Conservation (phyloP, 2,888 invertebrate genomes). For the Cyaniris semiargus region DNA sequence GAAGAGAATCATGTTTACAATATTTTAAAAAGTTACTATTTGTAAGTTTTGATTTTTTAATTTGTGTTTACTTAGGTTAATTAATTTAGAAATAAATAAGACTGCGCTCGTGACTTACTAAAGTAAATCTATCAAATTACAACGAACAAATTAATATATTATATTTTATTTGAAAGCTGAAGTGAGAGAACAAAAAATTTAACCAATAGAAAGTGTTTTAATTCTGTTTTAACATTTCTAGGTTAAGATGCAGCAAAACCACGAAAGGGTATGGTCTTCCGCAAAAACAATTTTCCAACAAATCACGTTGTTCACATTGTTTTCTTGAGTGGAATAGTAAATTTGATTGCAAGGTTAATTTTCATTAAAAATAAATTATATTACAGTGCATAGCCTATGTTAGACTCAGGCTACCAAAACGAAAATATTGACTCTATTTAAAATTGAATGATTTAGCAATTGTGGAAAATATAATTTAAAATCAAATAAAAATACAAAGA, state of each 20-base stretch:
- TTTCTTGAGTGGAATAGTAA: conserved; percentile 60
- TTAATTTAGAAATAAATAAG: not conserved
- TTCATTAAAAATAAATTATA: not conserved
- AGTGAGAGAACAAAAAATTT: not conserved
- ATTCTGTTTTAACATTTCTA: conserved; percentile 42
- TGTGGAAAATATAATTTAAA: no score
- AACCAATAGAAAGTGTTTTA: not conserved
- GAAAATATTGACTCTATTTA: no score
- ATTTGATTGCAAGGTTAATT: conserved; percentile 52
- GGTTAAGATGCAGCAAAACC: conserved; percentile 62
- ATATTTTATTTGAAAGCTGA: no score
- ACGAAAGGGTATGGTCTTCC: conserved; percentile 61
- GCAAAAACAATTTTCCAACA: conserved; percentile 58
- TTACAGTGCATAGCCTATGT: no score
- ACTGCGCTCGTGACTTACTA: not conserved
- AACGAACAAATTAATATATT: not conserved
- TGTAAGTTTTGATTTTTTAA: conserved; percentile 59
- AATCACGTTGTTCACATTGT: conserved; percentile 61
- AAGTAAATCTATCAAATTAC: no score
- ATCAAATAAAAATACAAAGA: no score
- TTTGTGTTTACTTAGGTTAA: not conserved
- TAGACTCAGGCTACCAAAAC: no score
- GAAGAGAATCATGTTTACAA: conserved; percentile 46
- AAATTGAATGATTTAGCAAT: no score
- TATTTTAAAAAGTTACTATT: conserved; percentile 62